Conservation (phyloP, 37 sponge, comb jelly and placozoan genomes). For the Tethya wilhelma region DNA sequence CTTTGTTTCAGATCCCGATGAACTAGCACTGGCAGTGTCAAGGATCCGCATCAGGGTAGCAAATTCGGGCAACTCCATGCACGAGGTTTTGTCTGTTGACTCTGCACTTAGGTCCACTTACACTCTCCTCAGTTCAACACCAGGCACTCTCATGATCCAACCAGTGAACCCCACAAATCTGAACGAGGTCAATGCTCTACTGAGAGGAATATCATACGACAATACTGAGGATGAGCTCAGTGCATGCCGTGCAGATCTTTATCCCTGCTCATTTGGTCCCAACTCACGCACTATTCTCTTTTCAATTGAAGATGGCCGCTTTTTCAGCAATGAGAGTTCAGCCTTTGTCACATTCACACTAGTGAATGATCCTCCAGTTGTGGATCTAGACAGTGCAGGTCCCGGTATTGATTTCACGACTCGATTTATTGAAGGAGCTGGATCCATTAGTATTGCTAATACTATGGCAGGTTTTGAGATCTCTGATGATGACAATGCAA, state of each 20-base stretch:
- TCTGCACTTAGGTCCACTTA: too few species aligned
- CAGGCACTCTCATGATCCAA: conserved; percentile 16
- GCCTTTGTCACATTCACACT: conserved; percentile 35
- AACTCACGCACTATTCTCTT: conserved; percentile 49
- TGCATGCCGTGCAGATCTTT: conserved; percentile 21
- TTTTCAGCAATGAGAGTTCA: conserved; percentile 24
- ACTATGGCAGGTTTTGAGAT: conserved; percentile 7
- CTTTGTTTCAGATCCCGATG: conserved; percentile 57
- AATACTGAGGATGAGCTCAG: conserved; percentile 62
- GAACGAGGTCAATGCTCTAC: conserved; percentile 10
- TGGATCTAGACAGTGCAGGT: conserved; percentile 46
- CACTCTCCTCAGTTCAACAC: background rate
- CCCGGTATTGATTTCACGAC: conserved; percentile 4
- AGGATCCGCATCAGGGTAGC: conserved; percentile 22
- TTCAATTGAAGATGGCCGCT: conserved; percentile 48
- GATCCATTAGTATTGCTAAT: conserved; percentile 40
- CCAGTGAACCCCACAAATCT: conserved; percentile 18
- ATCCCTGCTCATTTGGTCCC: conserved; percentile 41
- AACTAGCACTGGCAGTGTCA: conserved; percentile 26
- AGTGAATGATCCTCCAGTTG: conserved; percentile 64
- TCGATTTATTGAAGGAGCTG: conserved; percentile 35
- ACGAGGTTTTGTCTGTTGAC: conserved; percentile 34
- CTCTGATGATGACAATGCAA: conserved; percentile 55
- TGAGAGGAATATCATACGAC: conserved; percentile 48
- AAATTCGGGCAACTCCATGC: conserved; percentile 19